Evolutionary conservation across 1,140 invertebrate species (phyloP).

Genomic region (Papilio machaon): DNA sequence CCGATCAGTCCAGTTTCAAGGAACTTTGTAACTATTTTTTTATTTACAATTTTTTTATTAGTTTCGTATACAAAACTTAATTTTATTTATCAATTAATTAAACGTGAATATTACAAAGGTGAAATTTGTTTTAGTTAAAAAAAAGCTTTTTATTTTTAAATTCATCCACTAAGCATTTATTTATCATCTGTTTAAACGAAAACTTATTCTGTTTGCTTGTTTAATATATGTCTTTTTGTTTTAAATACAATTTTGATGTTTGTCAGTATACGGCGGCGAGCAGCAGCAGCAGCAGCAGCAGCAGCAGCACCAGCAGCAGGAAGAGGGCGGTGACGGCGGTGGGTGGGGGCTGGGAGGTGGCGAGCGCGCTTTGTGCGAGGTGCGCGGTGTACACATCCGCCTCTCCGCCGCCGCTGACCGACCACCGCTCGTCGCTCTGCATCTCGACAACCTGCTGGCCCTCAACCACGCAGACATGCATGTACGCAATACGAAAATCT

Average conservation of each 20-base stretch:
- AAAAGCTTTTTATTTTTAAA: too few relatives aligned
- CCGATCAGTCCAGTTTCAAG: constrained; percentile 2
- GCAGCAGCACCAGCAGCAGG: neutral
- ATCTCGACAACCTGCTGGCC: neutral
- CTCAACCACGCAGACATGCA: neutral
- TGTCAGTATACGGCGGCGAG: neutral
- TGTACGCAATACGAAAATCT: neutral
- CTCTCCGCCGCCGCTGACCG: neutral
- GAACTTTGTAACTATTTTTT: constrained; percentile 9
- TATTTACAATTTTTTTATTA: neutral
- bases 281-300: too few relatives aligned
- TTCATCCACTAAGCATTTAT: too few relatives aligned
- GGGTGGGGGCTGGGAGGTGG: neutral
- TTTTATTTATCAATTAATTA: neutral
- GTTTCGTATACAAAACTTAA: neutral
- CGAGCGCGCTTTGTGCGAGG: constrained; percentile 2
- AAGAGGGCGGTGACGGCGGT: neutral
- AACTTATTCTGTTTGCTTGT: too few relatives aligned
- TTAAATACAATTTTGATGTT: too few relatives aligned
- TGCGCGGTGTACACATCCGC: constrained; percentile 10
- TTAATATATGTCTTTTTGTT: too few relatives aligned
- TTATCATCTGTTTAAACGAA: too few relatives aligned
- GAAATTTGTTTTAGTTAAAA: too few relatives aligned
- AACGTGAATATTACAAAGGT: too few relatives aligned
- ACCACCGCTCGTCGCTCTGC: neutral